Evolutionary conservation across 2,113 vertebrate genomes (phyloP), one percentile per base, ranked within the genome.

Genomic region (Datnioides undecimradiatus): DNA sequence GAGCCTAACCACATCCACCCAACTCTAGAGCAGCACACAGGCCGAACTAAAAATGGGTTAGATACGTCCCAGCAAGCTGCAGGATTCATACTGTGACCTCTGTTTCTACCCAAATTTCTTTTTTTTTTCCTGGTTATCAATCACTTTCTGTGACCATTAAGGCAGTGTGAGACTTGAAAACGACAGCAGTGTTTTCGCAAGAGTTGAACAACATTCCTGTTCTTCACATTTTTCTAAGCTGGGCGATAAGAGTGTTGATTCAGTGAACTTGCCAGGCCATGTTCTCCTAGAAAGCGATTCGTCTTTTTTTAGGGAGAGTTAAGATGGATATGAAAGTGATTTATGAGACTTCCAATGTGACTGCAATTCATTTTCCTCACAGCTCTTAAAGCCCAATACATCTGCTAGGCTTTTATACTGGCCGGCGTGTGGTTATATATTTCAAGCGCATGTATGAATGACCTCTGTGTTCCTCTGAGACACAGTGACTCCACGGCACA

Each of bases 241-340:
- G 13, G 27, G 19, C 27, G 73, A 85, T 65, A 41, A 64, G 21
- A 59, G 34, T 62, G 38, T 72, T 78, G 82, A 69, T 54, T 49
- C 1, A 27, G 52, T 72, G 73, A 83, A 29, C 76, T 58, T 66
- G 52, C 65, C 1, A 16, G 6, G 57, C 40, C 55, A 55, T 19
- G 69, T 66, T 80, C 60, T 64, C 38, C 0, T 29, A 23, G 5
- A 55, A 43, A 40, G 54, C 38, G 59, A 80, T 64, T 83, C 21
- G 45, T 80, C 57, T 43, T 21, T 43, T 21, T 67, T 64, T 27
- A 27, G 34, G 34, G 29, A 40, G 11, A 36, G 51, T 31, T 29
- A n/a, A 68, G 43, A 2, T 14, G 13, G 29, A 48, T 46, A 13
- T 45, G 29, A 49, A 23, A 55, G 27, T n/a, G 29, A 63, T 38